Evolutionary conservation across 2,113 vertebrate genomes (phyloP).

Genomic region (Anolis sagrei): DNA sequence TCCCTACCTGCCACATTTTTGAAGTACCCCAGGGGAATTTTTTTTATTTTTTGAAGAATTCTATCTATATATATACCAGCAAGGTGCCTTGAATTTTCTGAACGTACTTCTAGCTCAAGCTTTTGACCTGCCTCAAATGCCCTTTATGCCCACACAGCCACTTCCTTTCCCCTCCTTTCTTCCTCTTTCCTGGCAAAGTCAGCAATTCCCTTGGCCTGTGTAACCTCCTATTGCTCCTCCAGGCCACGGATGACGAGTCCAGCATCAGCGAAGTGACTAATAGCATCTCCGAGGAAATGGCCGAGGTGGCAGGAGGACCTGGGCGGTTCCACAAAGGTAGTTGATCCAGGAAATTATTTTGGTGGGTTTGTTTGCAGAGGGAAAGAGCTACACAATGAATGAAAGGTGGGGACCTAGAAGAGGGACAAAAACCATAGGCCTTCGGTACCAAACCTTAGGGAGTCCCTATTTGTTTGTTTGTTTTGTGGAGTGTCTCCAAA

Average conservation of each 20-base stretch:
- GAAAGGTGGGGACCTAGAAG: neutral
- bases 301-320: constrained; percentile 58
- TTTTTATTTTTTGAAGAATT: neutral
- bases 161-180: neutral
- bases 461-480: too few relatives aligned
- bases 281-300: constrained; percentile 82
- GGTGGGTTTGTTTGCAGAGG: neutral
- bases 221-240: constrained; percentile 46
- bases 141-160: neutral
- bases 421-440: neutral
- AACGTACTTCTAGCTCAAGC: neutral
- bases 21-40: neutral
- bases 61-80: neutral
- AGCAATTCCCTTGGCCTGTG: constrained; percentile 14
- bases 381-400: neutral
- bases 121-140: neutral
- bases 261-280: constrained; percentile 87
- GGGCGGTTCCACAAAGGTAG: constrained; percentile 67
- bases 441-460: too few relatives aligned
- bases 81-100: neutral
- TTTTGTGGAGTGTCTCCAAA: too few relatives aligned
- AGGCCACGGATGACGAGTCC: constrained; percentile 86
- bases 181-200: constrained; percentile 41
- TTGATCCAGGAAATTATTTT: neutral
- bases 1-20: neutral